Percentiles rank a stretch among this genome's conserved stretches.
These are phyloP conservation scores for Tribolium madens DNA, from an alignment of 1,140 invertebrate genomes.

Conservation along the genomic window DNA sequence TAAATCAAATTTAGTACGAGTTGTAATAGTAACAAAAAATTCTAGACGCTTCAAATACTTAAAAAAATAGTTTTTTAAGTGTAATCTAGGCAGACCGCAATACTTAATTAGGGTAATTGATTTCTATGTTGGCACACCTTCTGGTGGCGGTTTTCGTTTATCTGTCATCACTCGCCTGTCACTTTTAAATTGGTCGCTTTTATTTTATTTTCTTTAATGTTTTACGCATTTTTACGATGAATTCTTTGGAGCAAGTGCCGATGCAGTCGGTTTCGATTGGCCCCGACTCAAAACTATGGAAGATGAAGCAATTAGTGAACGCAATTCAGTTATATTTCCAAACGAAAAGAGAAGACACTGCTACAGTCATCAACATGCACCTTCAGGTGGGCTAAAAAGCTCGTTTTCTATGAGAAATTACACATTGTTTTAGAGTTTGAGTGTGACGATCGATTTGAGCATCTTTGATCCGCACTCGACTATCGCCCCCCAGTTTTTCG, in stretches of 20 bases:
- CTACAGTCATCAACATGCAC: conserved; percentile 66
- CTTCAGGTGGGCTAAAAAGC: conserved; percentile 61
- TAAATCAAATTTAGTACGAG: too few species aligned
- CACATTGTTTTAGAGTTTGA: conserved; percentile 65
- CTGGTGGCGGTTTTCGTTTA: not conserved
- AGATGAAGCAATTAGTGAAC: conserved; percentile 66
- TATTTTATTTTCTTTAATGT: not conserved
- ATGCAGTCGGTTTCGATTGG: conserved; percentile 32
- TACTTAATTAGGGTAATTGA: too few species aligned
- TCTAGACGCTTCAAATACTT: too few species aligned
- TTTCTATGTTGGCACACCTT: too few species aligned
- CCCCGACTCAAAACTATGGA: conserved; percentile 55
- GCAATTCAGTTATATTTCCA: conserved; percentile 65
- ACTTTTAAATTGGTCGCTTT: conserved; percentile 16
- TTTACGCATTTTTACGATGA: conserved; percentile 34
- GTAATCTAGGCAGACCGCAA: too few species aligned
- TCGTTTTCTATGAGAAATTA: too few species aligned
- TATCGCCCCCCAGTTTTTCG: conserved; percentile 68
- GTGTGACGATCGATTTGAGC: conserved; percentile 66
- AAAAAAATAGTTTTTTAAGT: too few species aligned
- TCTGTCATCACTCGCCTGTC: conserved; percentile 18
- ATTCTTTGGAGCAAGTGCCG: not conserved
- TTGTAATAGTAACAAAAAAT: too few species aligned
- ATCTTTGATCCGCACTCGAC: conserved; percentile 70
- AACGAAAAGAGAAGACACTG: conserved; percentile 65